A percentile compares a stretch with the other conserved stretches of the same genome.
Evolutionary conservation across 2,113 vertebrate genomes (phyloP).

Genomic region (Strigops habroptila): DNA sequence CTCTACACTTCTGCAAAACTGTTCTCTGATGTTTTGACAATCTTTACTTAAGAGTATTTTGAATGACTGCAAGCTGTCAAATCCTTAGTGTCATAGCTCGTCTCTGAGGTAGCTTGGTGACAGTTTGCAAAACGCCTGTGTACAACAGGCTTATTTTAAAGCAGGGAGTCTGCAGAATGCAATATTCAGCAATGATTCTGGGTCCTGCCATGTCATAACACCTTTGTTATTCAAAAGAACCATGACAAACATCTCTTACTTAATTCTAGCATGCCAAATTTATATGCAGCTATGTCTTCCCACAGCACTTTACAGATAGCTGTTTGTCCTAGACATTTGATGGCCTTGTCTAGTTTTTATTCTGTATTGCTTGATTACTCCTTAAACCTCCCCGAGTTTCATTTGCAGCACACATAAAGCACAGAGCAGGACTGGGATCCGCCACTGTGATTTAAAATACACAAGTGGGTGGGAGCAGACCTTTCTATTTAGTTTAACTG

Average conservation of each 20-base stretch:
- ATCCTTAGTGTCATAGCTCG: background rate
- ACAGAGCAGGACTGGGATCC: background rate
- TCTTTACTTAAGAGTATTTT: background rate
- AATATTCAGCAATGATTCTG: background rate
- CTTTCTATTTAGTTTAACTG: background rate
- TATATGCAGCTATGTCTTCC: background rate
- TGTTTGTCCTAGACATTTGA: background rate
- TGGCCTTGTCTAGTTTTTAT: background rate
- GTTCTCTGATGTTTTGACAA: slow-evolving; percentile 4
- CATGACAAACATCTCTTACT: background rate
- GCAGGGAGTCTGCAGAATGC: background rate
- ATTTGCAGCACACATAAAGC: background rate
- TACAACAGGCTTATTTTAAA: background rate
- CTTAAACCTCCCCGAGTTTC: background rate
- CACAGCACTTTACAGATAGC: background rate
- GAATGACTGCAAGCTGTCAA: slow-evolving; percentile 13
- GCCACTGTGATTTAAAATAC: background rate
- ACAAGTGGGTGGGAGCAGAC: background rate
- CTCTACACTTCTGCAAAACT: background rate
- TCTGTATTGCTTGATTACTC: background rate
- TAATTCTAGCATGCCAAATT: background rate
- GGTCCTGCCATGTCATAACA: background rate
- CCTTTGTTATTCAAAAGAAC: background rate
- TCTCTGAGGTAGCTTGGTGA: background rate
- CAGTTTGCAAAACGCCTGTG: background rate